phyloP scores from a whole-genome alignment of 2,797 vertebrate species.

The Glyptemys insculpta region DNA sequence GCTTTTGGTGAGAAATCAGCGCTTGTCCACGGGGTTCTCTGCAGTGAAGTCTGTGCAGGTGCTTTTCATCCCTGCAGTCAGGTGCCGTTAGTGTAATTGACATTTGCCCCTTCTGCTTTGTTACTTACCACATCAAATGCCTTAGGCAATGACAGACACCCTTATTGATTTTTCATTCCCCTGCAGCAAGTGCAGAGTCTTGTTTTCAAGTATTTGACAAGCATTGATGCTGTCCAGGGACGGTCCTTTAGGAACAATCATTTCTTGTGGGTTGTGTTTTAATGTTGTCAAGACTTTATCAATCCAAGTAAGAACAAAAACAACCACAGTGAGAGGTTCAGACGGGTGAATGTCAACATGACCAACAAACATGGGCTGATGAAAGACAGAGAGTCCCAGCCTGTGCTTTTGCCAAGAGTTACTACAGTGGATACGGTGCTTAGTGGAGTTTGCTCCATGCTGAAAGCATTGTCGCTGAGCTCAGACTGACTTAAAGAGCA shows the following conservation, averaged over 20 bases:
- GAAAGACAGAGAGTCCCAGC: too few species aligned
- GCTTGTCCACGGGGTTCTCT: background rate
- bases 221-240: slow-evolving; percentile 32
- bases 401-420: too few species aligned
- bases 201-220: slow-evolving; percentile 48
- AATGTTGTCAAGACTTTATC: slow-evolving; percentile 41
- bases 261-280: background rate
- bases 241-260: background rate
- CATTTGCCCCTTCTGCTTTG: background rate
- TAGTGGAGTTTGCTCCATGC: too few species aligned
- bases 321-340: slow-evolving; percentile 4
- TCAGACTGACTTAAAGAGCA: too few species aligned
- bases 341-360: background rate
- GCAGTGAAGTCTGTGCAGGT: rapidly evolving
- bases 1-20: background rate
- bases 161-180: slow-evolving; percentile 42
- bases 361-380: background rate
- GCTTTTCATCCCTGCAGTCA: background rate
- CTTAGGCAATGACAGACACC: background rate
- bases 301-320: background rate
- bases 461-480: too few species aligned
- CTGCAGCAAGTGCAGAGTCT: background rate
- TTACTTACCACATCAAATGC: slow-evolving; percentile 11
- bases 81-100: background rate
- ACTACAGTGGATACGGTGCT: too few species aligned